Base-by-base conservation (phyloP, 2,888 invertebrate species). In the Fragum fragum region DNA sequence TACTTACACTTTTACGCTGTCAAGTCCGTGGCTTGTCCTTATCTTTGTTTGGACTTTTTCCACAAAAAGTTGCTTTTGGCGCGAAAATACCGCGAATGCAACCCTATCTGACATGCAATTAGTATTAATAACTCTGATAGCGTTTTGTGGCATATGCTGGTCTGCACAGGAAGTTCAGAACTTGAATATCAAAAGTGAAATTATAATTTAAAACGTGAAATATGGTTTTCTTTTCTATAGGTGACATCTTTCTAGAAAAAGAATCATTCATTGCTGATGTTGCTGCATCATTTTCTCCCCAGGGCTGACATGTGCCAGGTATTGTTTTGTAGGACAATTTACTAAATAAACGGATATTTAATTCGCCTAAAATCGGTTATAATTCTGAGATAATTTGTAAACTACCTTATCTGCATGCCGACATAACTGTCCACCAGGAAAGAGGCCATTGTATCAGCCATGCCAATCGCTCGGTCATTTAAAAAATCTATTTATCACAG, bases 401-500 rank as follows among this genome's bases (percentile, higher is more conserved):
- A 47, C 36, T 55, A 68, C 66, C 75, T 70, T 66, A 75, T 82
- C 73, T 42, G 47, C 75, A 75, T 78, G 73, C 21, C 79, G 73
- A 73, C 79, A 79, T 82, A 82, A 82, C 82, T 82, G 82, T 82
- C 76, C 82, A 52, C 21, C 47, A 73, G 59, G 72, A 73, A 73
- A 73, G 72, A 70, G 63, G 70, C 81, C 75, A 76, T 79, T 82
- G 76, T 82, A 53, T 66, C 76, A 70, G 29, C 42, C 1, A 21
- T 61, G 57, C 73, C 82, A 61, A 42, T 73, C 73, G 69, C 69
- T 32, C 14, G 36, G 73, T 52, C 73, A 53, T 29, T 36, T 63
- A 42, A 66, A 42, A 73, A 47, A 73, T 66, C 66, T 76, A 83
- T 83, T 83, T 83, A 83, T 83, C 83, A 79, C 83, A 83, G 83